phyloP scores from a whole-genome alignment of 2,113 vertebrate species.

The Ptilonorhynchus violaceus region DNA sequence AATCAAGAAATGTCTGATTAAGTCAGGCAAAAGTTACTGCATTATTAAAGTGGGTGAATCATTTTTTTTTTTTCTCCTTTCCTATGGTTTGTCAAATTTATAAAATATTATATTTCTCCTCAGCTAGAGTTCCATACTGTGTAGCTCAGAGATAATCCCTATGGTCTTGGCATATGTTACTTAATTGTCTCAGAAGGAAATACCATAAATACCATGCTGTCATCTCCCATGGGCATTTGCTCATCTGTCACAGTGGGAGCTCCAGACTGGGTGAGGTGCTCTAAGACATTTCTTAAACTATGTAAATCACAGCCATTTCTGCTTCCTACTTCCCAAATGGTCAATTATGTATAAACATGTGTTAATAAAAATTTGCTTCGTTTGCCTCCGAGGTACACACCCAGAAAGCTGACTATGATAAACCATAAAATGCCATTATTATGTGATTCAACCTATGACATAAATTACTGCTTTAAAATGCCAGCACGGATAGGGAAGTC shows the following conservation, averaged over 20 bases:
- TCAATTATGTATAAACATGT: slow-evolving; percentile 81
- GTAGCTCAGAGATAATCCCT: slow-evolving; percentile 84
- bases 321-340: slow-evolving; percentile 75
- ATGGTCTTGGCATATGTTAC: slow-evolving; percentile 87
- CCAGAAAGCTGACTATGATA: slow-evolving; percentile 74
- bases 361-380: slow-evolving; percentile 79
- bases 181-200: slow-evolving; percentile 87
- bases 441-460: slow-evolving; percentile 66
- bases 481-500: neutral
- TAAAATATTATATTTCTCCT: slow-evolving; percentile 84
- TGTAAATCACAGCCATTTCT: slow-evolving; percentile 81
- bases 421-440: slow-evolving; percentile 67
- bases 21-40: slow-evolving; percentile 62
- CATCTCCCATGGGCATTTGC: slow-evolving; percentile 82
- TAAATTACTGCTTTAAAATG: slow-evolving; percentile 73
- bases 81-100: slow-evolving; percentile 79
- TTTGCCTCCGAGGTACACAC: slow-evolving; percentile 77
- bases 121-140: slow-evolving; percentile 77
- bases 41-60: slow-evolving; percentile 70
- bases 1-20: slow-evolving; percentile 51
- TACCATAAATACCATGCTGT: slow-evolving; percentile 85
- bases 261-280: slow-evolving; percentile 85
- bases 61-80: slow-evolving; percentile 38
- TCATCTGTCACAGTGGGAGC: slow-evolving; percentile 84
- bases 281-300: slow-evolving; percentile 80